phyloP scores from a whole-genome alignment of 1,140 invertebrate genomes.

The Trichonephila clavata region DNA sequence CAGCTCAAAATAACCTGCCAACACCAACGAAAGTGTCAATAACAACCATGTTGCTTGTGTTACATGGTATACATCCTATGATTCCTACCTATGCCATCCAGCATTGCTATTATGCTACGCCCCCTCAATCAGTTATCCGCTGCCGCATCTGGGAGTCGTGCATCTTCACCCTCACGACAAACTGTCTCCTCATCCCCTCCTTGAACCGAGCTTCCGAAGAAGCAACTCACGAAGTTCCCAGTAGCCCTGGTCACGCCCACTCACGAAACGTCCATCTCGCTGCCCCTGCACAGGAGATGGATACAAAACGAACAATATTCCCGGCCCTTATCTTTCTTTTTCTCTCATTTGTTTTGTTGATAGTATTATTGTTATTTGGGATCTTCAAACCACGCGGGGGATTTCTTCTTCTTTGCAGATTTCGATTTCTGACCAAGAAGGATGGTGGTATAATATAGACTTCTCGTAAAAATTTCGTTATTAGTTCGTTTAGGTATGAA shows the following conservation, averaged over 20 bases:
- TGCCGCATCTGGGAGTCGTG: slow-evolving; percentile 59
- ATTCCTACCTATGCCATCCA: slow-evolving; percentile 9
- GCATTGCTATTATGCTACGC: background rate
- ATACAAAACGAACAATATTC: slow-evolving; percentile 72
- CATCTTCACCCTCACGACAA: slow-evolving; percentile 58
- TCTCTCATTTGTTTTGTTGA: slow-evolving; percentile 12
- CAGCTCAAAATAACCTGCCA: background rate
- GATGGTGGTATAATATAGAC: background rate
- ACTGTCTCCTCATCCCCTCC: slow-evolving; percentile 35
- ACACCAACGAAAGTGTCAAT: background rate
- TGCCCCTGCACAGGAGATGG: background rate
- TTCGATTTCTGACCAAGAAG: background rate
- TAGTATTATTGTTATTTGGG: slow-evolving; percentile 26
- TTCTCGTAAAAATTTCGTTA: background rate
- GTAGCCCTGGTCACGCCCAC: slow-evolving; percentile 67
- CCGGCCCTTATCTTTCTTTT: slow-evolving; percentile 15
- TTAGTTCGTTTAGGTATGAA: no score
- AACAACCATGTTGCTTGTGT: background rate
- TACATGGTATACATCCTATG: background rate
- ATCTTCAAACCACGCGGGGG: background rate
- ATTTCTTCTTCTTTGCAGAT: background rate
- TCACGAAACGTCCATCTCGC: slow-evolving; percentile 64
- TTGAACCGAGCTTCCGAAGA: slow-evolving; percentile 65
- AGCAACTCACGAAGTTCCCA: slow-evolving; percentile 72
- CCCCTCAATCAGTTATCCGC: slow-evolving; percentile 57